Evolutionary conservation across 1,140 invertebrate species (phyloP).

Genomic region (Cylas formicarius): DNA sequence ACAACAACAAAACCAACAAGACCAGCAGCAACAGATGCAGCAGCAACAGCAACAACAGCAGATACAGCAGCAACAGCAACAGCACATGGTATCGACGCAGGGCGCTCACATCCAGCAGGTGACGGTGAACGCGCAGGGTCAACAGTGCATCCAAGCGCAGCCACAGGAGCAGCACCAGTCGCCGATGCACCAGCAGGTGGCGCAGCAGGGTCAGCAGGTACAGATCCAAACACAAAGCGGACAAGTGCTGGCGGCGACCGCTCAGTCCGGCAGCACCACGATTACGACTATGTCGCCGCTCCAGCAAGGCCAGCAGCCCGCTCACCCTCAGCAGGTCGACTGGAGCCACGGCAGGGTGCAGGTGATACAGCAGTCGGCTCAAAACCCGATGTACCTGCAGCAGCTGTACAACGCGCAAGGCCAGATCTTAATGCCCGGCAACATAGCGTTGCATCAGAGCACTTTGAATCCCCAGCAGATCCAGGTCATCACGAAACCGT

Average conservation of each 20-base stretch:
- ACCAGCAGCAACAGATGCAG: conserved; percentile 41
- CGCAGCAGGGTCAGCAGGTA: conserved; percentile 34
- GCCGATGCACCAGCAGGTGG: conserved; percentile 39
- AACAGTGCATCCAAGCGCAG: conserved; percentile 39
- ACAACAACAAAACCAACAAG: conserved; percentile 38
- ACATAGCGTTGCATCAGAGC: conserved; percentile 65
- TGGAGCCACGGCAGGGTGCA: conserved; percentile 47
- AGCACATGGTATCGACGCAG: conserved; percentile 47
- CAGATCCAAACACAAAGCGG: conserved; percentile 39
- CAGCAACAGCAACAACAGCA: conserved; percentile 38
- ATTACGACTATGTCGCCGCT: conserved; percentile 43
- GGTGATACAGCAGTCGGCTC: conserved; percentile 75
- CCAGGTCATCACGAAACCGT: conserved; percentile 75
- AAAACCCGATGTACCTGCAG: conserved; percentile 68
- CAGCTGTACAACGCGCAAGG: conserved; percentile 74
- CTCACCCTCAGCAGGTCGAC: conserved; percentile 40
- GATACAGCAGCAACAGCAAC: conserved; percentile 35
- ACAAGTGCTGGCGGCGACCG: conserved; percentile 34
- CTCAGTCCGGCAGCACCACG: conserved; percentile 38
- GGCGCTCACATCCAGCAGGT: conserved; percentile 52
- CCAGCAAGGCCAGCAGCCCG: conserved; percentile 40
- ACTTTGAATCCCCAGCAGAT: conserved; percentile 74
- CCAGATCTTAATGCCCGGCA: conserved; percentile 69
- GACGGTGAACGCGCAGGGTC: conserved; percentile 38
- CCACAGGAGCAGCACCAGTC: conserved; percentile 42